These are phyloP conservation scores for Idaea straminata DNA, from an alignment of 2,888 invertebrate species.

Conservation along the genomic window DNA sequence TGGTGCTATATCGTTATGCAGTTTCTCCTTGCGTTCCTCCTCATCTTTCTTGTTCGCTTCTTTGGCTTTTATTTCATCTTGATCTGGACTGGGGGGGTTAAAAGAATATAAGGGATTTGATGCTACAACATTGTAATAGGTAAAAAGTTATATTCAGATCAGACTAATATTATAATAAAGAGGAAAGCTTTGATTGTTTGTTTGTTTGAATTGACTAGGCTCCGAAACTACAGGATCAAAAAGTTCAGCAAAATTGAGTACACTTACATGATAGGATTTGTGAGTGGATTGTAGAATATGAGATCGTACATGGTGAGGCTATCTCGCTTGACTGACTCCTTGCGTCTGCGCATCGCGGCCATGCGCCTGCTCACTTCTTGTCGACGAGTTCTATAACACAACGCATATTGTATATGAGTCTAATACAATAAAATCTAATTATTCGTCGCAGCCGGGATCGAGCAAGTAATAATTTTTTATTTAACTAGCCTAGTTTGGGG, in stretches of 20 bases:
- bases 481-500: too few species aligned
- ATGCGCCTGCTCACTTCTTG: constrained; percentile 53
- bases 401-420: too few species aligned
- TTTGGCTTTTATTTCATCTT: constrained; percentile 61
- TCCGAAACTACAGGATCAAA: too few species aligned
- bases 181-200: too few species aligned
- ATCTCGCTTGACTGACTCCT: constrained; percentile 63
- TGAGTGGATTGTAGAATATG: constrained; percentile 92
- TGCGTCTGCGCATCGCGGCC: constrained; percentile 55
- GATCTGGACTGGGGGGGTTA: constrained; percentile 47
- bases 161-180: too few species aligned
- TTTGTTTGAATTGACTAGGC: too few species aligned
- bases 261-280: constrained; percentile 86
- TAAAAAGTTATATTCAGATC: too few species aligned
- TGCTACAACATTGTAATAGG: too few species aligned
- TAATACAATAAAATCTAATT: too few species aligned
- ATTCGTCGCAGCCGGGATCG: too few species aligned
- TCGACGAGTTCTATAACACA: constrained; percentile 46
- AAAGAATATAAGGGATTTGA: neutral
- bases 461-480: too few species aligned
- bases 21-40: constrained; percentile 31
- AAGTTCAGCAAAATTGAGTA: neutral
- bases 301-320: constrained; percentile 94
- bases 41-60: constrained; percentile 56
- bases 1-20: constrained; percentile 24